Evolutionary conservation across 2,113 vertebrate species (phyloP).

Genomic region (Macrotis lagotis): DNA sequence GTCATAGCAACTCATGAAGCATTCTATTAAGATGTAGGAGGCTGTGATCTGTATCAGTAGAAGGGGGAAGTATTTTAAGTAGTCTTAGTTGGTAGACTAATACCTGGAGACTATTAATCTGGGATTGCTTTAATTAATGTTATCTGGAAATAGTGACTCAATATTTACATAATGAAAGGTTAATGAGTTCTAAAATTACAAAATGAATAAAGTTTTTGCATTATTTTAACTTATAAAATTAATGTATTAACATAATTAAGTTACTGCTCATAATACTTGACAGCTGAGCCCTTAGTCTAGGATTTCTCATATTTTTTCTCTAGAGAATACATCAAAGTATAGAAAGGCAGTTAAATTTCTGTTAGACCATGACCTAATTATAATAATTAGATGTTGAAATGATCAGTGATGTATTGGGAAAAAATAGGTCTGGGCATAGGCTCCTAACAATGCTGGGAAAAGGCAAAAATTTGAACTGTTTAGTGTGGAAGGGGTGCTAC

Average conservation of each 20-base stretch:
- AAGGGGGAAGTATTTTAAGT: slow-evolving; percentile 35
- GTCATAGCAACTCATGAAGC: neutral
- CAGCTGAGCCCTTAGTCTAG: slow-evolving; percentile 6
- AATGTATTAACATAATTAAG: slow-evolving; percentile 54
- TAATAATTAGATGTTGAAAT: slow-evolving; percentile 37
- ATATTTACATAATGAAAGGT: slow-evolving; percentile 54
- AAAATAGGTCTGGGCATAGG: slow-evolving; percentile 13
- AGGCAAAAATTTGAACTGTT: neutral
- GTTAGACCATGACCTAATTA: slow-evolving; percentile 30
- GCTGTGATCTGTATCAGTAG: neutral
- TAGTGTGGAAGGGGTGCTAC: neutral
- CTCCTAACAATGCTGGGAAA: neutral
- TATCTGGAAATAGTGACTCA: slow-evolving; percentile 56
- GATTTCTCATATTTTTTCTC: slow-evolving; percentile 17
- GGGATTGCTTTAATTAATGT: slow-evolving; percentile 61
- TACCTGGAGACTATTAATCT: slow-evolving; percentile 44
- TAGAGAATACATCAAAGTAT: neutral
- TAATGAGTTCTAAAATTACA: slow-evolving; percentile 66
- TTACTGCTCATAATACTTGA: slow-evolving; percentile 26
- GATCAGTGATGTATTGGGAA: slow-evolving; percentile 32
- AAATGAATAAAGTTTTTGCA: slow-evolving; percentile 42
- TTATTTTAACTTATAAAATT: slow-evolving; percentile 51
- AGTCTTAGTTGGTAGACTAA: slow-evolving; percentile 7
- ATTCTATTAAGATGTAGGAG: neutral
- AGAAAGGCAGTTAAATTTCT: neutral